phyloP scores from a whole-genome alignment of 2,888 invertebrate species.

The Heliothis peltigera region DNA sequence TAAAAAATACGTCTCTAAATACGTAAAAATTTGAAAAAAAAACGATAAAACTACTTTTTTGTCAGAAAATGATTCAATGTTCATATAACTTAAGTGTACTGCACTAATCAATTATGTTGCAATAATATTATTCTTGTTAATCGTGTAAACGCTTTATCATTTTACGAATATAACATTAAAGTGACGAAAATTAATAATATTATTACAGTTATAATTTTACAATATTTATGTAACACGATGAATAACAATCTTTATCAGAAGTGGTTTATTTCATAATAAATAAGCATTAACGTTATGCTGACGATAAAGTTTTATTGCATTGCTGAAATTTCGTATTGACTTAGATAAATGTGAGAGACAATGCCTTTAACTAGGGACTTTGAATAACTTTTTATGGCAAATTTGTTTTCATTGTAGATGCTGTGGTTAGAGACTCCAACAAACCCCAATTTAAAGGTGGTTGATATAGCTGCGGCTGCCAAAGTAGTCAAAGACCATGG shows the following conservation, averaged over 20 bases:
- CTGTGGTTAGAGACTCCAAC: constrained; percentile 99
- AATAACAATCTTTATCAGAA: constrained; percentile 77
- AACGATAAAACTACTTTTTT: no score
- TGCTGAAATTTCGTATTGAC: constrained; percentile 25
- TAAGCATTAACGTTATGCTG: constrained; percentile 41
- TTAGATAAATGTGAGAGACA: background rate
- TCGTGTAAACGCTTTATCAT: constrained; percentile 24
- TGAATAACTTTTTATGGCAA: background rate
- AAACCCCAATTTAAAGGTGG: constrained; percentile 97
- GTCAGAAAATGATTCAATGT: no score
- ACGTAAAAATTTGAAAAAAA: no score
- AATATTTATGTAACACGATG: constrained; percentile 44
- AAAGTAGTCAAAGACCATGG: constrained; percentile 83
- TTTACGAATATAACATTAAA: constrained; percentile 18
- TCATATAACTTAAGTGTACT: no score
- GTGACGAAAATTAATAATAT: constrained; percentile 60
- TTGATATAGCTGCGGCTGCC: constrained; percentile 94
- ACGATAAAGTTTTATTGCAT: constrained; percentile 45
- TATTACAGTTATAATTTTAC: constrained; percentile 46
- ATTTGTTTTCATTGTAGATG: constrained; percentile 87
- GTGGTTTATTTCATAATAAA: constrained; percentile 52
- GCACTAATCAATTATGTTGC: background rate
- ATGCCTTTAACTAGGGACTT: background rate
- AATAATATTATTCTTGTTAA: constrained; percentile 1
- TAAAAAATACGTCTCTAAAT: no score